Base-by-base conservation (phyloP, 64 coral and sea anemone genomes). In the Platygyra sinensis region DNA sequence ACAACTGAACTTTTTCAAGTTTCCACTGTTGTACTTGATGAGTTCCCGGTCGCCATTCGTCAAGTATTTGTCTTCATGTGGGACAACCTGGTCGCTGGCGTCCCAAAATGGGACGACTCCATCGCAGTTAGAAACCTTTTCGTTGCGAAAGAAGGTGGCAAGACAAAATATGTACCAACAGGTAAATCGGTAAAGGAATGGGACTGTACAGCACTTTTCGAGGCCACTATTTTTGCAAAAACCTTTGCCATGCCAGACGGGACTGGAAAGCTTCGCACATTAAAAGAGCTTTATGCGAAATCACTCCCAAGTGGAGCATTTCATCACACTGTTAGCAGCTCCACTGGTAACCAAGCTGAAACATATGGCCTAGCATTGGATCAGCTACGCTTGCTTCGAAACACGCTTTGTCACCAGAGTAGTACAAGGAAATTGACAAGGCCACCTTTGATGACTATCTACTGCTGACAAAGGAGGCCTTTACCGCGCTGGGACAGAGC, bases 1-100 rank as follows among this genome's bases (percentile, higher is more conserved):
- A 19, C 86, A 88, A 62, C 72, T 88, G 16, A 88, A 88, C 30
- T 76, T 33, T 75, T 88, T 88, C 22, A 88, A 88, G 52, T 25
- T 88, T 19, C 77, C 86, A 2, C n/a, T 7, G 60, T 88, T n/a
- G 86, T 77, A 33, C 29, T 88, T 11, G 86, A 88, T 60, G 86
- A 88, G 30, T 38, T 88, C 22, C 72, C 86, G 39, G 29, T 74
- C 54, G 72, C 86, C 2, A 20, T 88, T 5, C 50, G 52, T 20
- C 30, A 76, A 32, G 75, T 75, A 17, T 88, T 88, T 33, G 20
- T 24, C 15, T 33, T 18, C 28, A 88, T 88, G 86, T 88, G 86
- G 86, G 39, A 88, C 52, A 74, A 38, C 18, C 55, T 55, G 0
- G 42, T 67, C 60, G 82, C 61, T 20, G 59, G 57, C 31, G 32